Conservation (phyloP, 1,140 invertebrate genomes). For the Cydia splendana region DNA sequence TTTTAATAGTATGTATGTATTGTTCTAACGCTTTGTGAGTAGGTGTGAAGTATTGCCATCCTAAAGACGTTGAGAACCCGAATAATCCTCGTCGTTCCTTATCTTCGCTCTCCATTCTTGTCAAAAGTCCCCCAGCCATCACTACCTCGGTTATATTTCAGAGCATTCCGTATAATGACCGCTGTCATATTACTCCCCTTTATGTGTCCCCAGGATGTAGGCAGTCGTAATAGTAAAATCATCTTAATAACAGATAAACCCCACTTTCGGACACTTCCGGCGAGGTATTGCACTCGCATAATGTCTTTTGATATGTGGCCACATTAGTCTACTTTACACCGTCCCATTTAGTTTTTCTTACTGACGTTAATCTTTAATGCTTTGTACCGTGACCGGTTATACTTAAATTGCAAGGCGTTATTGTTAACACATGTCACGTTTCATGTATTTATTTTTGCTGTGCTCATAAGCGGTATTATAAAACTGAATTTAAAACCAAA, state of each 20-base stretch:
- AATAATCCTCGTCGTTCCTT: slow-evolving; percentile 29
- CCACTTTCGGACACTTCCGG: slow-evolving; percentile 46
- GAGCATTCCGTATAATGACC: slow-evolving; percentile 39
- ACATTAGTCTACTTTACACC: slow-evolving; percentile 29
- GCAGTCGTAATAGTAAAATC: slow-evolving; percentile 64
- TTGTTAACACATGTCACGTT: neutral
- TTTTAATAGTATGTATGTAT: no score
- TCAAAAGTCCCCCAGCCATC: slow-evolving; percentile 28
- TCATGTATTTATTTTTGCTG: no score
- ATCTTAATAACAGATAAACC: slow-evolving; percentile 69
- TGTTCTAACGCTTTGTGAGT: neutral
- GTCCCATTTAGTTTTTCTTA: slow-evolving; percentile 8
- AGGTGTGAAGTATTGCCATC: neutral
- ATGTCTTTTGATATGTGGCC: slow-evolving; percentile 32
- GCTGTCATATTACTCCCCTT: slow-evolving; percentile 41
- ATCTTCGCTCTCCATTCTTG: slow-evolving; percentile 19
- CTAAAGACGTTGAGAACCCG: neutral
- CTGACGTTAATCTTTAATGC: neutral
- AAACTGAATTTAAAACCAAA: no score
- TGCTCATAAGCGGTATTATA: no score
- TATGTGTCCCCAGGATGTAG: slow-evolving; percentile 59
- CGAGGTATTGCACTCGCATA: slow-evolving; percentile 43
- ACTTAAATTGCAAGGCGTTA: neutral
- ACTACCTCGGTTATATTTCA: slow-evolving; percentile 27
- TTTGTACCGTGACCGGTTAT: neutral